Conservation (phyloP, 2,797 vertebrate genomes). For the Sardinella longiceps region DNA sequence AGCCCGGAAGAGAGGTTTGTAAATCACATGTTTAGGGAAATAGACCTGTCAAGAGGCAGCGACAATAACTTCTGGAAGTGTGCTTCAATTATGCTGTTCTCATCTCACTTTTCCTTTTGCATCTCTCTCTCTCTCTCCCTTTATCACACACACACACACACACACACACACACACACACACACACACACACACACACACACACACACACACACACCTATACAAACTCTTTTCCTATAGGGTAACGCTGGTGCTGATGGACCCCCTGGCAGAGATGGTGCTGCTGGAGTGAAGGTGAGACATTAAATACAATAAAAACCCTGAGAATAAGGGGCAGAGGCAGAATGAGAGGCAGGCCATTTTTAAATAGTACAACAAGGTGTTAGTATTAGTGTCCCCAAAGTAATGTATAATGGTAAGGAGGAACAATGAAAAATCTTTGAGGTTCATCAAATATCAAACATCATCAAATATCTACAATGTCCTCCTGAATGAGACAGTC, state of each 20-base stretch:
- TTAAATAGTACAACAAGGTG: background rate
- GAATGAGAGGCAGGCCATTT: background rate
- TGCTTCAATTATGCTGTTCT: background rate
- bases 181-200: background rate
- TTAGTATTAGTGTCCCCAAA: background rate
- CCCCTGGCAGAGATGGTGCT: slow-evolving; percentile 91
- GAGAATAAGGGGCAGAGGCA: background rate
- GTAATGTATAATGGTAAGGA: background rate
- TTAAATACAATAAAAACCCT: background rate
- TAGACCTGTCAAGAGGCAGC: no score
- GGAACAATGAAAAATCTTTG: no score
- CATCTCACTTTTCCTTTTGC: background rate
- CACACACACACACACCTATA: background rate
- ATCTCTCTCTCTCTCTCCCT: background rate
- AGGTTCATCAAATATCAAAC: no score
- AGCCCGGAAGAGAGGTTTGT: slow-evolving; percentile 89
- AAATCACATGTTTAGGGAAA: slow-evolving; percentile 34
- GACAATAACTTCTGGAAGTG: background rate
- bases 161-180: no score
- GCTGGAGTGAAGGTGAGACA: slow-evolving; percentile 85
- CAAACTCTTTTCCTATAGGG: slow-evolving; percentile 73
- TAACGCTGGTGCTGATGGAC: slow-evolving; percentile 89
- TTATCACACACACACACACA: no score
- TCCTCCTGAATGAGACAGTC: background rate
- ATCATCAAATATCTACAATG: background rate